Base-by-base conservation (phyloP, 2,888 invertebrate genomes). In the Papilio protenor region DNA sequence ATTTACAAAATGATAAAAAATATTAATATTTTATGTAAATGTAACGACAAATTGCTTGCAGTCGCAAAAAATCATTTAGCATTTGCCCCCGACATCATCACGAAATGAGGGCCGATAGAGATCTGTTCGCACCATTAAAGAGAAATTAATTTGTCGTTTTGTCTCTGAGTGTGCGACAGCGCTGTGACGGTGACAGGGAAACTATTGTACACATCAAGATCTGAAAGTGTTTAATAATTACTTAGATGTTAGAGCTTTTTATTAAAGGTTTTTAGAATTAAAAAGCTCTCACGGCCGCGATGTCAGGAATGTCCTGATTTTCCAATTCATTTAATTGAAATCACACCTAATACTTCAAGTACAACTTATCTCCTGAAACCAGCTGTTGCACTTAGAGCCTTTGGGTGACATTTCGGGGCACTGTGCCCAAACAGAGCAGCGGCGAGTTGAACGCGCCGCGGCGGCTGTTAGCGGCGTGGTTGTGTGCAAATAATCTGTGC, bases 121-220 rank as follows among this genome's bases (percentile, higher is more conserved):
- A 86, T 87, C 85, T 52, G 81, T 86, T 89, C 89, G 82, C 88
- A 89, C 87, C 82, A 83, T 87, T 89, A 87, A 81, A 81, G 80
- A 79, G 81, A 84, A 84, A 86, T 86, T 87, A 85, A 86, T 86
- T 86, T 84, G 79, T 81, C 76, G 82, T 78, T 78, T 70, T 72
- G 61, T 64, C 52, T 70, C 33, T 52, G 73, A 59, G 52, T 40
- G 69, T 57, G 33, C 5, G 70, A 70, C 49, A 40, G 10, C 52
- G 45, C n/a, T 10, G 40, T 40, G 64, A n/a, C 21, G 2, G 57
- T 45, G 57, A 73, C 73, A 66, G 61, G 59, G n/a, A 72, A 72
- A 64, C 66, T 52, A 64, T 59, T 73, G 23, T 73, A 23, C 49
- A 47, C 49, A 59, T 64, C 71, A 52, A 76, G 71, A 76, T 76